phyloP scores from a whole-genome alignment of 2,888 invertebrate genomes.

The Cephus sareptanus region DNA sequence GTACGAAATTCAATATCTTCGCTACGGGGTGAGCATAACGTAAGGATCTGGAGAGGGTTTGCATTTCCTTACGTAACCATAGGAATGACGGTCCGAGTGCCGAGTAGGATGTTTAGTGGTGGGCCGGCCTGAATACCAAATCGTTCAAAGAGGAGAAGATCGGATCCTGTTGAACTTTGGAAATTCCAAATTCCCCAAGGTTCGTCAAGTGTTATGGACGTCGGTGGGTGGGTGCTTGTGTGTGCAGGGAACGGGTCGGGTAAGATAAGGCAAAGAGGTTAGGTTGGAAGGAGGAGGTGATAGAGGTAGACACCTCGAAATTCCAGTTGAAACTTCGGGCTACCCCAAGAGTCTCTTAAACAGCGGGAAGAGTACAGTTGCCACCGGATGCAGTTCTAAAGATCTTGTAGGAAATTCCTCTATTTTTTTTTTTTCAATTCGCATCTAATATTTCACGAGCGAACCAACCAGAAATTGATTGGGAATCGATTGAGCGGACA shows the following conservation, averaged over 20 bases:
- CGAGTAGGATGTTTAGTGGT: constrained; percentile 48
- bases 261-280: neutral
- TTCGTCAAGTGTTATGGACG: neutral
- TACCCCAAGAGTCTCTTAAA: neutral
- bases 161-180: constrained; percentile 43
- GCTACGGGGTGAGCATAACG: neutral
- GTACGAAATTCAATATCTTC: neutral
- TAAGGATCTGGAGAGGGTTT: neutral
- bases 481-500: neutral
- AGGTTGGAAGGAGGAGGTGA: neutral
- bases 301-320: neutral
- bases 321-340: neutral
- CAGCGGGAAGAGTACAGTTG: neutral
- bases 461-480: neutral
- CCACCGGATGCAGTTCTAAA: neutral
- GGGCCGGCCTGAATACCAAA: constrained; percentile 51
- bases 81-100: constrained; percentile 38
- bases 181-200: neutral
- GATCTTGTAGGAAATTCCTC: neutral
- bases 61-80: neutral
- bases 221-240: neutral
- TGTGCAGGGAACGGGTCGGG: neutral
- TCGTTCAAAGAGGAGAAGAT: constrained; percentile 44
- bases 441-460: neutral
- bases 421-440: neutral